A percentile compares a stretch with the other conserved stretches of the same genome.
Conservation (phyloP, 1,140 invertebrate genomes). For the Drosophila watanabei region DNA sequence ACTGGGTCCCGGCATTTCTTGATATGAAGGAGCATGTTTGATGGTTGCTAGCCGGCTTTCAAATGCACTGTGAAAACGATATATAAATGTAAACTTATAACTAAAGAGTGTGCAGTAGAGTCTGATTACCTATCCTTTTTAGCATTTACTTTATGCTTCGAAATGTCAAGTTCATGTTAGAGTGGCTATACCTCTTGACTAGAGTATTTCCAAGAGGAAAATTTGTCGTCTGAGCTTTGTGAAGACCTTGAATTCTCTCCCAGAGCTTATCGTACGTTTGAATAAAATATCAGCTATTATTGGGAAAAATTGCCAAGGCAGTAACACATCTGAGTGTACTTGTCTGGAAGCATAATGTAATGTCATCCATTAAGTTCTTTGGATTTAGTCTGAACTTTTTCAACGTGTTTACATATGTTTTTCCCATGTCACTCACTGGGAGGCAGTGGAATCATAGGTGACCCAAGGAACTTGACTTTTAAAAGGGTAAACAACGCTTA, state of each 20-base stretch:
- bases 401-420: not conserved
- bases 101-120: not conserved
- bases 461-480: not conserved
- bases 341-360: conserved; percentile 20
- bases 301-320: conserved; percentile 39
- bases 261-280: conserved; percentile 30
- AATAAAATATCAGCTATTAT: conserved; percentile 37
- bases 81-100: not conserved
- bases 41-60: not conserved
- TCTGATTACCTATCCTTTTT: not conserved
- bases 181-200: conserved; percentile 3
- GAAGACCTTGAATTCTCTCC: conserved; percentile 30
- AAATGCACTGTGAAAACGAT: conserved; percentile 2
- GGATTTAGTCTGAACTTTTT: not conserved
- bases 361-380: conserved; percentile 10
- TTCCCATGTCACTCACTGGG: not conserved
- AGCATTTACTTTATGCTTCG: not conserved
- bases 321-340: conserved; percentile 6
- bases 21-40: conserved; percentile 15
- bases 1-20: conserved; percentile 38
- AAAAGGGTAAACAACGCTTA: not conserved
- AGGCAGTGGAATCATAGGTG: conserved; percentile 6
- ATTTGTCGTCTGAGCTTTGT: conserved; percentile 11
- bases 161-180: no score
- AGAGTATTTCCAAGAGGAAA: not conserved